Conservation (phyloP, 2,113 vertebrate genomes). For the Brachyhypopomus gauderio region DNA sequence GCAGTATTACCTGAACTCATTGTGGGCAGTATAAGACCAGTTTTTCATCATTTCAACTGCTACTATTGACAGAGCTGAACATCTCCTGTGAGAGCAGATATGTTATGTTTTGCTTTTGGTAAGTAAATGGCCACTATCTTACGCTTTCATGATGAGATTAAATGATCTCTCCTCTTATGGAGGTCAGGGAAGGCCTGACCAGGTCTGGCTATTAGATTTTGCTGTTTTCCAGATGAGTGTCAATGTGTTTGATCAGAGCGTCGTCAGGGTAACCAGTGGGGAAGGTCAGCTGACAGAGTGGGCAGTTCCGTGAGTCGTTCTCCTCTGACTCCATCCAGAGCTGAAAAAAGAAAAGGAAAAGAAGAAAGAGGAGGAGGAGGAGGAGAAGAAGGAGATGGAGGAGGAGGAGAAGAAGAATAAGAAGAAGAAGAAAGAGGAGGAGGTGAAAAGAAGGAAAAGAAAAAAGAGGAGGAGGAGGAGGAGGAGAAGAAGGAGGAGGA, state of each 20-base stretch:
- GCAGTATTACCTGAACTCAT: background rate
- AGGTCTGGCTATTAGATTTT: slow-evolving; percentile 78
- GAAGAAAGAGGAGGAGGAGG: too few species aligned
- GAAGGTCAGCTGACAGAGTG: slow-evolving; percentile 90
- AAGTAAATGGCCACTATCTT: background rate
- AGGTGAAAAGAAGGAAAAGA: background rate
- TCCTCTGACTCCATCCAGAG: slow-evolving; percentile 79
- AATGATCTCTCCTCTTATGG: too few species aligned
- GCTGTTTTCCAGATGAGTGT: slow-evolving; percentile 94
- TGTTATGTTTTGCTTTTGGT: background rate
- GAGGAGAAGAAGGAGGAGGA: background rate
- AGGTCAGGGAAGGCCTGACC: too few species aligned
- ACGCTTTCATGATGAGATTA: background rate
- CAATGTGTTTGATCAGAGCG: slow-evolving; percentile 92
- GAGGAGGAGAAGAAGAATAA: background rate
- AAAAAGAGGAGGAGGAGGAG: background rate
- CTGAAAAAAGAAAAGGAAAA: too few species aligned
- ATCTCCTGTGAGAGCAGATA: background rate
- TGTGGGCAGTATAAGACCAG: background rate
- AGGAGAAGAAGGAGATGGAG: too few species aligned
- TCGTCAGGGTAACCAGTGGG: slow-evolving; percentile 90
- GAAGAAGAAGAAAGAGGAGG: background rate
- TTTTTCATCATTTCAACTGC: background rate
- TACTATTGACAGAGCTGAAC: background rate
- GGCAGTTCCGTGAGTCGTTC: slow-evolving; percentile 86